Evolutionary conservation across 35 echinoderm and acorn worm genomes (phyloP).

Genomic region (Amphiura filiformis): DNA sequence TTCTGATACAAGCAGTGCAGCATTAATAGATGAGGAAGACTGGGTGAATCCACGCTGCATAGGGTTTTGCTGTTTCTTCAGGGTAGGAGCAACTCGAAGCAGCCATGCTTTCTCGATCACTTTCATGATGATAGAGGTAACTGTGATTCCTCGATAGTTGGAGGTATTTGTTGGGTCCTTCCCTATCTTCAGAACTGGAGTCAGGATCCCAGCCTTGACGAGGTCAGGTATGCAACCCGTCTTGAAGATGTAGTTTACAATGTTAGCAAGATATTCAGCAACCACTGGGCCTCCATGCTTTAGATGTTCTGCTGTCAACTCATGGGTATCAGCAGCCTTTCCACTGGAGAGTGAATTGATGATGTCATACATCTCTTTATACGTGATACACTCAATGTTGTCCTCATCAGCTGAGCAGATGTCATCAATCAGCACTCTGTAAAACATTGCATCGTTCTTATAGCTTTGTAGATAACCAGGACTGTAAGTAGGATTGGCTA

Average conservation of each 20-base stretch:
- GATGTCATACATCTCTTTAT: neutral
- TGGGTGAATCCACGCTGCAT: neutral
- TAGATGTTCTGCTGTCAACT: neutral
- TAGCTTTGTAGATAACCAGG: neutral
- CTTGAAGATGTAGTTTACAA: neutral
- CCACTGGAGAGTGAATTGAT: neutral
- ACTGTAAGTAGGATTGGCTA: neutral
- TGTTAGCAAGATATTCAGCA: neutral
- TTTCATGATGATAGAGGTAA: neutral
- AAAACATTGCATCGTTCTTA: neutral
- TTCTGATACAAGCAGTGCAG: neutral
- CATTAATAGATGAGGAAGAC: neutral
- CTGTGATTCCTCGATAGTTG: neutral
- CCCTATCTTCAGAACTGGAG: neutral
- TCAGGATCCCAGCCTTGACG: neutral
- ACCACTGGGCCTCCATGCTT: neutral
- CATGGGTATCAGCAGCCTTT: neutral
- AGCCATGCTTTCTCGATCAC: neutral
- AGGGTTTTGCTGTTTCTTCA: neutral
- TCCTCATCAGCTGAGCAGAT: neutral
- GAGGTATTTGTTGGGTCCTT: neutral
- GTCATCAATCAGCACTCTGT: neutral
- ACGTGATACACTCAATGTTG: neutral
- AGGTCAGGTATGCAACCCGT: neutral
- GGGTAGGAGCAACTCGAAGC: neutral